Evolutionary conservation across 1,140 invertebrate genomes (phyloP), one percentile per base, ranked within the genome.

Genomic region (Bombus superbus): DNA sequence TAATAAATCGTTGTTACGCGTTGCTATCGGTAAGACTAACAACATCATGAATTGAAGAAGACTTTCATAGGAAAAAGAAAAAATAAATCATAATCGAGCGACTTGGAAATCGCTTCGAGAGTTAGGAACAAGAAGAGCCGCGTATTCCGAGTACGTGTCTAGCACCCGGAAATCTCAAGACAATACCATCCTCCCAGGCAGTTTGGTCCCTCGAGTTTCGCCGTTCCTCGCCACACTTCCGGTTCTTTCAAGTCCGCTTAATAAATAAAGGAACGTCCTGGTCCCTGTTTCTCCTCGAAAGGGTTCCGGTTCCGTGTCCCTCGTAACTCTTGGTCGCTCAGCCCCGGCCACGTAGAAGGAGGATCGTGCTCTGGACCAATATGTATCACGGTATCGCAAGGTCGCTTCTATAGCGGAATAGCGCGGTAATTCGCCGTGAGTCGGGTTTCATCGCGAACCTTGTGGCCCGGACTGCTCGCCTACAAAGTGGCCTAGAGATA

Each of bases 301-400:
- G 44, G 78, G 44, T 78, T 42, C 74, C 47, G 28, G 18, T 32
- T 35, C n/a, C 66, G 8, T 71, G 62, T 59, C 25, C 22, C 62
- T 84, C 75, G 73, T 77, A 84, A 78, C 75, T 84, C 82, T 79
- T 22, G 73, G 35, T 47, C 62, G 64, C n/a, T 59, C 13, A 28
- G 64, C 22, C 5, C 4, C 32, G 18, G 9, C 35, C 68, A 38
- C 38, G 25, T 38, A 40, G 68, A 40, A 40, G 25, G 38, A 69
- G 25, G 0, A 11, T 28, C 9, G n/a, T 18, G 66, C n/a, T n/a
- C 62, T 25, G 82, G 82, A 57, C 82, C 75, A 78, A 78, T 84
- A 84, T 84, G 75, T 84, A 84, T 84, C 82, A 71, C 82, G 59
- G 75, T 84, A 84, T 84, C 82, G 71, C 82, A 71, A 62, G 74